These are phyloP conservation scores for Drosophila varians DNA, from an alignment of 1,140 invertebrate species.

Conservation along the genomic window DNA sequence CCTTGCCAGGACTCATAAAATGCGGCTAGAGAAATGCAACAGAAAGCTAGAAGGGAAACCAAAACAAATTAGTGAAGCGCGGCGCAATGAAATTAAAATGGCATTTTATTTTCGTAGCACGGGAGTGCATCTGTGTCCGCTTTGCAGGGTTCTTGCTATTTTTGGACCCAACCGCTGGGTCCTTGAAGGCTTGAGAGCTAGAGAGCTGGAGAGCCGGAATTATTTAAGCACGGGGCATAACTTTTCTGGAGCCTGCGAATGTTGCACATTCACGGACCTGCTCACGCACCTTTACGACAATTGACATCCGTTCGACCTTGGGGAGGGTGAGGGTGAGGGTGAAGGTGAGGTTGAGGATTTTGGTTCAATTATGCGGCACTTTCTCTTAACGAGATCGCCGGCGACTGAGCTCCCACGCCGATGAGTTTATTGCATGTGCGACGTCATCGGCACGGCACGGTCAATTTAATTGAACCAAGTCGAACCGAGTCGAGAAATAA, in stretches of 20 bases:
- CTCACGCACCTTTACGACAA: slow-evolving; percentile 42
- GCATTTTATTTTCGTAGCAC: slow-evolving; percentile 68
- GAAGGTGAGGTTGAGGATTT: neutral
- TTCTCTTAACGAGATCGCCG: slow-evolving; percentile 38
- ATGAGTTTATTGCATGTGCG: slow-evolving; percentile 50
- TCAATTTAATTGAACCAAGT: slow-evolving; percentile 73
- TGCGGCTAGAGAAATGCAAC: slow-evolving; percentile 12
- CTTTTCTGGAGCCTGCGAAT: slow-evolving; percentile 19
- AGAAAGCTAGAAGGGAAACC: slow-evolving; percentile 14
- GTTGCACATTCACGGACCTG: slow-evolving; percentile 27
- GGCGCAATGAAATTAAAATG: slow-evolving; percentile 60
- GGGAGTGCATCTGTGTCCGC: slow-evolving; percentile 18
- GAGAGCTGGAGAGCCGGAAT: slow-evolving; percentile 13
- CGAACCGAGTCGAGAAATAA: slow-evolving; percentile 20
- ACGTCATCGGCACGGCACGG: slow-evolving; percentile 51
- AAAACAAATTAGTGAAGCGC: slow-evolving; percentile 49
- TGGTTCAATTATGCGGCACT: slow-evolving; percentile 69
- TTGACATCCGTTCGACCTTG: slow-evolving; percentile 38
- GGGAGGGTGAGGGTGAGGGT: neutral
- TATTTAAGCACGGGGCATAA: slow-evolving; percentile 39
- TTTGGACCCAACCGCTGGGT: slow-evolving; percentile 11
- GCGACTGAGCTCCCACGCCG: slow-evolving; percentile 46
- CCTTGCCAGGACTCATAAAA: slow-evolving; percentile 25
- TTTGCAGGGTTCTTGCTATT: slow-evolving; percentile 39
- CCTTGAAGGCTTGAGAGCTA: slow-evolving; percentile 36